Conservation (phyloP, 2,113 vertebrate species). For the Hippocampus guttulatus region DNA sequence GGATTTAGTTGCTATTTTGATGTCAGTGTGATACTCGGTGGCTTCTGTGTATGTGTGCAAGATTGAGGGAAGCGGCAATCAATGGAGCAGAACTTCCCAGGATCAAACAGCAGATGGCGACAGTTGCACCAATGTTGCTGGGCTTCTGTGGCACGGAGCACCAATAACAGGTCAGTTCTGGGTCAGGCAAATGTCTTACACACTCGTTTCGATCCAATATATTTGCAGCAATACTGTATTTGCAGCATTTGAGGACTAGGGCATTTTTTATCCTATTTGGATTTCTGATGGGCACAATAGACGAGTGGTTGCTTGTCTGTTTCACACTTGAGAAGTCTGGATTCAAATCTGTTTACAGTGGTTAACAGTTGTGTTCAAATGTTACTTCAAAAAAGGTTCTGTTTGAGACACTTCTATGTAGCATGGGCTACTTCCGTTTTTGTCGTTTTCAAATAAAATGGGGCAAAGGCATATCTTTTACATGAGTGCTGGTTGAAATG, state of each 20-base stretch:
- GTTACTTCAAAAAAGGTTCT: too few species aligned
- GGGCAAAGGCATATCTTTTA: too few species aligned
- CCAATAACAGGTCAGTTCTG: neutral
- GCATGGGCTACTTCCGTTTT: too few species aligned
- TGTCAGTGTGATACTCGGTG: constrained; percentile 30
- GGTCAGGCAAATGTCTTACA: neutral
- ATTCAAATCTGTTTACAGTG: too few species aligned
- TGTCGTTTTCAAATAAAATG: too few species aligned
- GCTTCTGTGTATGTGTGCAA: neutral
- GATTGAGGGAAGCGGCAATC: neutral
- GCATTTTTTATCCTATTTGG: neutral
- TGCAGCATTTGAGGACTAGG: neutral
- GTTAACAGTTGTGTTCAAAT: too few species aligned
- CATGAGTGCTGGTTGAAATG: too few species aligned
- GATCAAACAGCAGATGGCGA: constrained; percentile 63
- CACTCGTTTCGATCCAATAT: neutral
- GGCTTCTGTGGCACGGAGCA: neutral
- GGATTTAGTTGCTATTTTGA: constrained; percentile 25
- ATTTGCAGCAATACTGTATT: neutral
- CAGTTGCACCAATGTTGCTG: constrained; percentile 36
- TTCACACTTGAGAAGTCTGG: too few species aligned
- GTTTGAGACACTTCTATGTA: too few species aligned
- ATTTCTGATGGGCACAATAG: too few species aligned
- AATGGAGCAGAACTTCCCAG: constrained; percentile 25
- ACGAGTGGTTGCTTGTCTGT: too few species aligned